Evolutionary conservation across 2,797 vertebrate species (phyloP).

Genomic region (Kryptopterus vitreolus): DNA sequence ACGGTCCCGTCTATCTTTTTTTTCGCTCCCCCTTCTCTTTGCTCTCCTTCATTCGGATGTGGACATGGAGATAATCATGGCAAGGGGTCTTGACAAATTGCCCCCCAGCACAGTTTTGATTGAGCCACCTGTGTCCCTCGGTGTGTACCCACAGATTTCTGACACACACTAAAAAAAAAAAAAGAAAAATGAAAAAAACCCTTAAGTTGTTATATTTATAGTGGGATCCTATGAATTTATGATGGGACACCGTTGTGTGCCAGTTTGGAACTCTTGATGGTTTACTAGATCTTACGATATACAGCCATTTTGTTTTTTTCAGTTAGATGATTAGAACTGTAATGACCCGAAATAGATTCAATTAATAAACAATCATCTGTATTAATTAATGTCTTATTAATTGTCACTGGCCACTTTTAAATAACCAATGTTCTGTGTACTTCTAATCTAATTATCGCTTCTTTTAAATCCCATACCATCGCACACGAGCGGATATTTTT

Average conservation of each 20-base stretch:
- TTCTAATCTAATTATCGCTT: slow-evolving; percentile 63
- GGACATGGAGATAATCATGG: slow-evolving; percentile 56
- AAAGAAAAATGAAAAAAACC: slow-evolving; percentile 3
- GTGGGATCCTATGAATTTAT: background rate
- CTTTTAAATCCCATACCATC: slow-evolving; percentile 56
- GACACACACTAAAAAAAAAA: slow-evolving; percentile 9
- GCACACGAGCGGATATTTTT: slow-evolving; percentile 60
- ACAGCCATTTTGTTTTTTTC: slow-evolving; percentile 11
- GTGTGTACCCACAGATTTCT: slow-evolving; percentile 49
- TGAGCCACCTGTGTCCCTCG: slow-evolving; percentile 62
- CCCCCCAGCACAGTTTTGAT: slow-evolving; percentile 53
- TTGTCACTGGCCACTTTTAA: slow-evolving; percentile 62
- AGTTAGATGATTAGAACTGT: slow-evolving; percentile 32
- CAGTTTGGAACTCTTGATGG: no score
- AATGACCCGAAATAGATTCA: slow-evolving; percentile 55
- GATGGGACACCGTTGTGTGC: background rate
- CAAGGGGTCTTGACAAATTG: slow-evolving; percentile 60
- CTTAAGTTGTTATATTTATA: slow-evolving; percentile 1
- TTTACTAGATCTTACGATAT: background rate
- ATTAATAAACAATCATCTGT: slow-evolving; percentile 64
- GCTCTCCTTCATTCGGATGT: slow-evolving; percentile 44
- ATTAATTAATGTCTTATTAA: slow-evolving; percentile 68
- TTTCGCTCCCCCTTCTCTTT: slow-evolving; percentile 42
- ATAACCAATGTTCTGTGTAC: slow-evolving; percentile 63
- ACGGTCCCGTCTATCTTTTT: slow-evolving; percentile 38